Evolutionary conservation across 2,888 invertebrate species (phyloP), one percentile per base, ranked within the genome.

Genomic region (Ectropis crepuscularia): DNA sequence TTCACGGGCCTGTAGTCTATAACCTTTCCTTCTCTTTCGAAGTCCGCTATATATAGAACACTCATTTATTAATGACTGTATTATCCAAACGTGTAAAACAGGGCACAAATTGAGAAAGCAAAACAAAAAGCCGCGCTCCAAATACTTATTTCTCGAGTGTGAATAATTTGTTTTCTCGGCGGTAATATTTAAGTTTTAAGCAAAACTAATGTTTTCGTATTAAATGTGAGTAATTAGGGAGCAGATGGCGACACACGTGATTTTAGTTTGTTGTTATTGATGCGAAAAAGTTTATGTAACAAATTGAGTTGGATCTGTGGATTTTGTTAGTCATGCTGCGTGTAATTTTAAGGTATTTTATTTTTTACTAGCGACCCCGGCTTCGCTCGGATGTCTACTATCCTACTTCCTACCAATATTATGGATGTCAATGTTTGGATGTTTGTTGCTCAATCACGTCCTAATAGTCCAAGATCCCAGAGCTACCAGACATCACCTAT

Each of bases 201-300:
- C 82, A 85, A 87, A 88, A 92, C 81, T 86, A 89, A 92, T 92
- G 87, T 85, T 89, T 85, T 81, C 76, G 82, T 83, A 88, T 91
- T 90, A 90, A 71, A 78, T 81, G 72, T 82, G 83, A 83, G 83
- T 86, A 82, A 88, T 78, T 80, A 62, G 70, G 75, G 72, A 74
- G 83, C 89, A 90, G 88, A 87, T 89, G 87, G 74, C 68, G 69
- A 72, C 78, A 82, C 90, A 88, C 82, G 86, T 88, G 89, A 86
- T 79, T 82, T 81, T 80, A 65, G 74, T 89, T 88, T 84, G 77
- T 69, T 69, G 10, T 45, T 62, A 54, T 65, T 82, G 81, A 82
- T 80, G 73, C 73, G 72, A 77, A 49, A 77, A 46, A 46, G 50
- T 64, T 79, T 76, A 78, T 78, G 71, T 72, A 82, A 87, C 83